A percentile compares a stretch with the other conserved stretches of the same genome.
Evolutionary conservation across 2,888 invertebrate species (phyloP).

Genomic region (Blastobasis lacticolella): DNA sequence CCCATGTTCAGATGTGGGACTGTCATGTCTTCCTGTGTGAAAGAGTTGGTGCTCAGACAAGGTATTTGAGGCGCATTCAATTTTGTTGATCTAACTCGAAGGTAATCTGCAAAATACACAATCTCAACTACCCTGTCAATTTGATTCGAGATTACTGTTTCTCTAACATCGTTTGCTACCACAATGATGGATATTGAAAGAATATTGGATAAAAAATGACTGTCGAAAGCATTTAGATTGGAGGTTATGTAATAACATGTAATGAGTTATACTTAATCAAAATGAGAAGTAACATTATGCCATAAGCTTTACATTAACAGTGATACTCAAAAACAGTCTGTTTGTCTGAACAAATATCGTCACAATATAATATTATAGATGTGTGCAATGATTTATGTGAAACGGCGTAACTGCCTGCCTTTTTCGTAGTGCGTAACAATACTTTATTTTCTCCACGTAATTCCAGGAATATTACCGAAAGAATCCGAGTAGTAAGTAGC

Average conservation of each 20-base stretch:
- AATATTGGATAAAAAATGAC: conserved; percentile 34
- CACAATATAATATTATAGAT: conserved; percentile 34
- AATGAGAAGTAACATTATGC: conserved; percentile 9
- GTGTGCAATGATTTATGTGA: conserved; percentile 38
- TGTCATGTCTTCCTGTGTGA: background rate
- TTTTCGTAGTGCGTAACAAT: no score
- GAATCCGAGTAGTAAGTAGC: no score
- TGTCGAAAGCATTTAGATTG: conserved; percentile 59
- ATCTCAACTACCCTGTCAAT: background rate
- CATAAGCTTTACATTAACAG: conserved; percentile 63
- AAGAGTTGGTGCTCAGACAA: no score
- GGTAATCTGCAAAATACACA: background rate
- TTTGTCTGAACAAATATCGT: conserved; percentile 53
- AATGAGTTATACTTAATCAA: background rate
- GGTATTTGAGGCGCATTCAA: no score
- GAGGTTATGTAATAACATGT: background rate
- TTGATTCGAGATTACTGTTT: conserved; percentile 15
- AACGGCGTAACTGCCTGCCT: background rate
- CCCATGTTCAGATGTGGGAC: background rate
- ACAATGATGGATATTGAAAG: conserved; percentile 39
- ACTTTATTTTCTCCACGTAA: no score
- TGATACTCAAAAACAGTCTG: conserved; percentile 58
- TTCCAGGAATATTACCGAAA: no score
- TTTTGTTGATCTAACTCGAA: background rate
- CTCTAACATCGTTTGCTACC: conserved; percentile 30